Evolutionary conservation across 2,888 invertebrate species (phyloP), one percentile per base, ranked within the genome.

Genomic region (Adelphocoris suturalis): DNA sequence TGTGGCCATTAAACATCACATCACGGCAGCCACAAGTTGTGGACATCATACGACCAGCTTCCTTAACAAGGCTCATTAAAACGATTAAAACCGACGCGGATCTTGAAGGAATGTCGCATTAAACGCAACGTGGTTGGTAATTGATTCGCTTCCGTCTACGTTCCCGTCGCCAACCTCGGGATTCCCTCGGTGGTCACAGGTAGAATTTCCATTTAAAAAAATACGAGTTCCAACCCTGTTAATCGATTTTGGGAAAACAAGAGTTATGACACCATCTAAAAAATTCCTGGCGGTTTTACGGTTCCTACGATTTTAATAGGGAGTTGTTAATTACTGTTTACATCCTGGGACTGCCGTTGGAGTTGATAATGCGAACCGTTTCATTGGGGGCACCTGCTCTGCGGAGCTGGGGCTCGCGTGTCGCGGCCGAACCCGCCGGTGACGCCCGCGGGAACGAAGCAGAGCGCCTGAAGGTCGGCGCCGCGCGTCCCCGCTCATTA

Each of bases 401-500:
- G 80, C 75, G 19, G 28, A 37, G 16, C 37, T 47, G 27, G 47
- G 47, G 16, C 52, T 48, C 52, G 47, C 52, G 52, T 52, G 82
- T 82, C 47, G 46, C 81, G 4, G 7, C 19, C n/a, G n/a, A n/a
- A n/a, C n/a, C n/a, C n/a, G n/a, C n/a, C n/a, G n/a, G n/a, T n/a
- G n/a, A n/a, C n/a, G n/a, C 47, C 46, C 46, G 80, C 37, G n/a
- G 82, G 52, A 48, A 52, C 82, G 19, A 0, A 52, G 52, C 7
- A 14, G 81, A 52, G 48, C 52, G 48, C 19, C 75, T 27, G 86
- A 86, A 86, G 86, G 86, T 37, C 86, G 86, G 86, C 86, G 86
- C 86, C 86, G 75, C 68, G 75, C 68, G 86, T 86, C 86, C 86
- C 46, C 86, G 86, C 75, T 68, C 86, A 86, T 86, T 86, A 86